Percentiles rank a stretch among this genome's conserved stretches.
Evolutionary conservation across 1,140 invertebrate species (phyloP).

Genomic region (Drosophila prosaltans): DNA sequence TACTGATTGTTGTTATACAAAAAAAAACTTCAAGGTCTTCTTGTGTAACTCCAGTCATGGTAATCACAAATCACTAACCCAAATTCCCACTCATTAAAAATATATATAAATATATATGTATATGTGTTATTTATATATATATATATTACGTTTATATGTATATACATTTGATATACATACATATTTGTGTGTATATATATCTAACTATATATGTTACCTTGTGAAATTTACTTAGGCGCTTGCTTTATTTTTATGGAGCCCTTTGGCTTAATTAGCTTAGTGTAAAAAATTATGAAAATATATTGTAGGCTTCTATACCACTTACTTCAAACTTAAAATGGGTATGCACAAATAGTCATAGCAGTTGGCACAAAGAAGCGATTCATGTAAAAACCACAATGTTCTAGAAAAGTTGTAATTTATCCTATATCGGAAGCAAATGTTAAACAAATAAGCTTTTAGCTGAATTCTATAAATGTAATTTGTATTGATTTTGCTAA

Average conservation of each 20-base stretch:
- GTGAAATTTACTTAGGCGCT: neutral
- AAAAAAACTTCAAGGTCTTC: conserved; percentile 14
- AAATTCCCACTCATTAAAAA: conserved; percentile 8
- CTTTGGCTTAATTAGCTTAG: conserved; percentile 8
- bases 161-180: neutral
- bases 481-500: too few relatives aligned
- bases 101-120: neutral
- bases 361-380: too few relatives aligned
- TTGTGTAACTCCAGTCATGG: conserved; percentile 2
- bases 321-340: neutral
- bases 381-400: too few relatives aligned
- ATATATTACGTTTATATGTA: neutral
- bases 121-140: neutral
- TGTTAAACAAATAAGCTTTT: too few relatives aligned
- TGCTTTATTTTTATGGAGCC: neutral
- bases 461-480: too few relatives aligned
- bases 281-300: conserved; percentile 6
- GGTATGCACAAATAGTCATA: neutral
- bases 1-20: conserved; percentile 3
- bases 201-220: neutral
- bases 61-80: conserved; percentile 16
- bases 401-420: too few relatives aligned
- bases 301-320: neutral
- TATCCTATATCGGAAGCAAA: too few relatives aligned
- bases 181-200: neutral